These are phyloP conservation scores for Apeira syringaria DNA, from an alignment of 2,888 invertebrate genomes.

Conservation along the genomic window DNA sequence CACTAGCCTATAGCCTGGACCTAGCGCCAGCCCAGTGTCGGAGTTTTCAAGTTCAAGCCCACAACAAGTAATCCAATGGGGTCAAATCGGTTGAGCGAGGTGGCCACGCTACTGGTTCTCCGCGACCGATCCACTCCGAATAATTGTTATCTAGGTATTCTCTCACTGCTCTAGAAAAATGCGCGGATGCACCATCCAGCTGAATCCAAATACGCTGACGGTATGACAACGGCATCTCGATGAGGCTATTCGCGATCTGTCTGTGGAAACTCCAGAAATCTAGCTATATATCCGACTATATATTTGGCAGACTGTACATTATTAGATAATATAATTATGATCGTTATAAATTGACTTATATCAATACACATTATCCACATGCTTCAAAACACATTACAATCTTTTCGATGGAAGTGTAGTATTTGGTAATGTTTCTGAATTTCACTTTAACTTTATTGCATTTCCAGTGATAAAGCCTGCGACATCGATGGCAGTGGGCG, in stretches of 20 bases:
- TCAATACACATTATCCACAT: too few relatives aligned
- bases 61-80: neutral
- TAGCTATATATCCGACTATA: too few relatives aligned
- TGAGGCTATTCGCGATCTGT: neutral
- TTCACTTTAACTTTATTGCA: too few relatives aligned
- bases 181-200: neutral
- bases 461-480: slow-evolving; percentile 56
- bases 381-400: too few relatives aligned
- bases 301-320: too few relatives aligned
- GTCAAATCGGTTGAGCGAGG: neutral
- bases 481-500: slow-evolving; percentile 40
- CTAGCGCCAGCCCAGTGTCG: too few relatives aligned
- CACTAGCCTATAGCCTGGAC: too few relatives aligned
- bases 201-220: neutral
- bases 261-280: neutral
- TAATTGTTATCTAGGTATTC: neutral
- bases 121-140: neutral
- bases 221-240: neutral
- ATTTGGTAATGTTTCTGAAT: too few relatives aligned
- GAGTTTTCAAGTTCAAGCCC: too few relatives aligned
- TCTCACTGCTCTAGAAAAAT: neutral
- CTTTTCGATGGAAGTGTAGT: too few relatives aligned
- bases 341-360: too few relatives aligned
- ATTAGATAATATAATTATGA: too few relatives aligned
- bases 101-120: neutral